phyloP scores from a whole-genome alignment of 2,888 invertebrate species.

The Heterodera filipjevi region DNA sequence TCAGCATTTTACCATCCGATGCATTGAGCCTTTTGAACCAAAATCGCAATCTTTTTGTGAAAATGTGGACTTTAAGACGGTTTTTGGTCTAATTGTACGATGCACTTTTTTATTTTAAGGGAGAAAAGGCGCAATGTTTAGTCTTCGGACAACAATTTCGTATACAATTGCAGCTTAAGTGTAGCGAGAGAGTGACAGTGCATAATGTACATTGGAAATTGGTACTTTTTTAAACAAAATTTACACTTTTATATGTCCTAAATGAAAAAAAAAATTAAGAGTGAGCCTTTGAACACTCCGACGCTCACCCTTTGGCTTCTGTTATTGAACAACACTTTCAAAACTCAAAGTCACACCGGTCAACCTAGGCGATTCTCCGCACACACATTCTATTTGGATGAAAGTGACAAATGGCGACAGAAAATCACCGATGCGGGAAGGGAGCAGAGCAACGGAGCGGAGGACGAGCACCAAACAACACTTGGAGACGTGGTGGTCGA shows the following conservation, averaged over 20 bases:
- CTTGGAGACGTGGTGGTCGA: constrained; percentile 24
- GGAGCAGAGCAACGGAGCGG: background rate
- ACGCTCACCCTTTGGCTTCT: background rate
- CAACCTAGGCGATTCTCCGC: background rate
- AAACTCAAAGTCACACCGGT: background rate
- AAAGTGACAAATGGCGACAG: background rate
- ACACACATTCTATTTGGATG: background rate
- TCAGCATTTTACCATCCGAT: constrained; percentile 12
- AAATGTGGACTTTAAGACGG: background rate
- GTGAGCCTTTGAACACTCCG: background rate
- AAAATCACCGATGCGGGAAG: background rate
- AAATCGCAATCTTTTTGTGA: constrained; percentile 15
- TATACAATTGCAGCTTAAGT: background rate
- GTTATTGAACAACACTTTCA: background rate
- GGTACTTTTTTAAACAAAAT: constrained; percentile 10
- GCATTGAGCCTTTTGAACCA: constrained; percentile 5
- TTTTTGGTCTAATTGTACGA: background rate
- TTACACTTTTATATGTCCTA: background rate
- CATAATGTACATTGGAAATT: constrained; percentile 25
- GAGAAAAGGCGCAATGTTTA: constrained; percentile 23
- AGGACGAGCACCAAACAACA: background rate
- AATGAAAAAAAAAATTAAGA: background rate
- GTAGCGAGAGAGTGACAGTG: background rate
- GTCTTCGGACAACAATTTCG: constrained; percentile 18
- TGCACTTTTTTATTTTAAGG: background rate